These are phyloP conservation scores for Drepana arcuata DNA, from an alignment of 1,140 invertebrate species.

Conservation along the genomic window DNA sequence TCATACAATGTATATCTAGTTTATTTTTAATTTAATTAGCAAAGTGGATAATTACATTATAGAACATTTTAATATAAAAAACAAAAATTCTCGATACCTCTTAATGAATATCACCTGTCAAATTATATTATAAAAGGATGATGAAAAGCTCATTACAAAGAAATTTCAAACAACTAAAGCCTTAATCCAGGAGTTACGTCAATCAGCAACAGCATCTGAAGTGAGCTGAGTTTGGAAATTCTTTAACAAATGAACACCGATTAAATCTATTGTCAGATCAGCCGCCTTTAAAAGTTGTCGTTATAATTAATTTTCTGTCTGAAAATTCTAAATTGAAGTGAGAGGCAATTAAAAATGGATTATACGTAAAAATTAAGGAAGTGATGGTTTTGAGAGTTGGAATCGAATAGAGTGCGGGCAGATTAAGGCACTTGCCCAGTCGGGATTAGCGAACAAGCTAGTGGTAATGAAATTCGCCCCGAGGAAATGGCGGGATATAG, in stretches of 20 bases:
- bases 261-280: slow-evolving; percentile 51
- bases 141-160: too few relatives aligned
- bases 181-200: slow-evolving; percentile 40
- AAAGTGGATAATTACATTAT: too few relatives aligned
- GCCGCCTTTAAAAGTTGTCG: slow-evolving; percentile 45
- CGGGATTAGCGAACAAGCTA: slow-evolving; percentile 57
- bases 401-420: slow-evolving; percentile 53
- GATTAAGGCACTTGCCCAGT: slow-evolving; percentile 60
- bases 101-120: too few relatives aligned
- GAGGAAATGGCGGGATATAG: slow-evolving; percentile 49
- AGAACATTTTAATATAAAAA: too few relatives aligned
- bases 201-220: slow-evolving; percentile 37
- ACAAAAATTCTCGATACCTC: too few relatives aligned
- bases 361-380: slow-evolving; percentile 65
- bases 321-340: slow-evolving; percentile 53
- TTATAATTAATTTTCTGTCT: slow-evolving; percentile 57
- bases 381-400: slow-evolving; percentile 55
- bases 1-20: too few relatives aligned
- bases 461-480: slow-evolving; percentile 66
- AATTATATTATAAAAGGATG: too few relatives aligned
- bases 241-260: slow-evolving; percentile 52
- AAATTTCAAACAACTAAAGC: slow-evolving; percentile 21
- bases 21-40: too few relatives aligned
- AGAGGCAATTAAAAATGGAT: slow-evolving; percentile 67
- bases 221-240: slow-evolving; percentile 37